A percentile compares a stretch with the other conserved stretches of the same genome.
phyloP scores from a whole-genome alignment of 2,888 invertebrate genomes.

The Ophion ventricosus region DNA sequence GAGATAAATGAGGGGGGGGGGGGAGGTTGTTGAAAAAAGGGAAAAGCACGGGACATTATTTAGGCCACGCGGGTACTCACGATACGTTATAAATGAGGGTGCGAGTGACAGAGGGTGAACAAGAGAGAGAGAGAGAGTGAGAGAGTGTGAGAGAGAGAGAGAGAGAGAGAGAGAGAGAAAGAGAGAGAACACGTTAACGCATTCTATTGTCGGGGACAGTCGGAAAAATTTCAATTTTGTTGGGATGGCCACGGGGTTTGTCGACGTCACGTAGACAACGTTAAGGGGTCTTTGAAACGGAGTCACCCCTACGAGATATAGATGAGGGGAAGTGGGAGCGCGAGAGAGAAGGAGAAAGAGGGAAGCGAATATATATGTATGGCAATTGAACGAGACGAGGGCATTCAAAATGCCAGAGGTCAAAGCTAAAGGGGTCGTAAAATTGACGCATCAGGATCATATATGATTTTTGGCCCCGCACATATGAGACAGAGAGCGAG shows the following conservation, averaged over 20 bases:
- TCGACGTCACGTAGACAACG: slow-evolving; percentile 37
- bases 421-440: slow-evolving; percentile 50
- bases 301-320: neutral
- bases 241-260: slow-evolving; percentile 36
- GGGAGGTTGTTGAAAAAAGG: neutral
- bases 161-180: neutral
- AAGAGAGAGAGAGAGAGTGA: neutral
- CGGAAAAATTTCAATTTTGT: slow-evolving; percentile 59
- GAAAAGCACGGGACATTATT: slow-evolving; percentile 19
- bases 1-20: neutral
- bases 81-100: neutral
- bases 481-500: neutral
- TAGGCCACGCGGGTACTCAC: neutral
- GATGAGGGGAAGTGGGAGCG: neutral
- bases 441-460: slow-evolving; percentile 23
- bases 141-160: neutral
- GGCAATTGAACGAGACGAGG: slow-evolving; percentile 6
- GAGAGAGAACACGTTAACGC: slow-evolving; percentile 25
- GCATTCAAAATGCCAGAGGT: slow-evolving; percentile 57
- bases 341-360: neutral
- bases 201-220: slow-evolving; percentile 54
- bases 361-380: neutral
- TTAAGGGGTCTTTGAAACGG: slow-evolving; percentile 20
- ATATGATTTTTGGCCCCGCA: neutral
- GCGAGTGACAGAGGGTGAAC: no score